phyloP scores from a whole-genome alignment of 2,113 vertebrate genomes.

The Ictalurus furcatus region DNA sequence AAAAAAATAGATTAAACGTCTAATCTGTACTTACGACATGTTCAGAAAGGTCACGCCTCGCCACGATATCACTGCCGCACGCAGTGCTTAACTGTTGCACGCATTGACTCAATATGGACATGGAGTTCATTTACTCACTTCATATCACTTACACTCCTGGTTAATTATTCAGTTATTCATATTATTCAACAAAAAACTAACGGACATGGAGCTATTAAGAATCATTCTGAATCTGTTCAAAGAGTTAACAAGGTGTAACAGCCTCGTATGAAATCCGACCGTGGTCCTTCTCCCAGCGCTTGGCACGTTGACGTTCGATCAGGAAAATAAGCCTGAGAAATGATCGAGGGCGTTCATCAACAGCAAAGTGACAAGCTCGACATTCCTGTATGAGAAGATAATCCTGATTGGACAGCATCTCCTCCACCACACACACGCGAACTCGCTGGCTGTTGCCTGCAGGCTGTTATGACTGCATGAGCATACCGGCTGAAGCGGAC shows the following conservation, averaged over 20 bases:
- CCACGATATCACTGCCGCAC: neutral
- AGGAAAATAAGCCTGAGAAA: constrained; percentile 44
- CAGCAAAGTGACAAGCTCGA: constrained; percentile 57
- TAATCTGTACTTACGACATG: neutral
- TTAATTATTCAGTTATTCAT: neutral
- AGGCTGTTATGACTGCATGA: constrained; percentile 72
- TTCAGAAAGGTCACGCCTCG: neutral
- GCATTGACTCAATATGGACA: neutral
- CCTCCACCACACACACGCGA: constrained; percentile 38
- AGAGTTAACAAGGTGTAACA: neutral
- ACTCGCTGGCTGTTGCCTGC: constrained; percentile 59
- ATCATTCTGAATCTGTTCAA: neutral
- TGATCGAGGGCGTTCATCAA: constrained; percentile 33
- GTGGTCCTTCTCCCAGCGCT: neutral
- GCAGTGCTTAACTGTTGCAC: neutral
- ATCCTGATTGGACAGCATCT: constrained; percentile 62
- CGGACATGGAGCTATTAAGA: neutral
- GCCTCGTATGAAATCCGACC: neutral
- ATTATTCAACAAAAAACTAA: neutral
- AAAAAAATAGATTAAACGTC: neutral
- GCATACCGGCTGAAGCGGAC: constrained; percentile 68
- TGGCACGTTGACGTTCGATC: constrained; percentile 35
- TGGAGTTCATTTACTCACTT: neutral
- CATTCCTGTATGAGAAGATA: constrained; percentile 68
- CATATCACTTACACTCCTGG: neutral